Conservation (phyloP, 2,113 vertebrate species). For the Halcyon senegalensis region DNA sequence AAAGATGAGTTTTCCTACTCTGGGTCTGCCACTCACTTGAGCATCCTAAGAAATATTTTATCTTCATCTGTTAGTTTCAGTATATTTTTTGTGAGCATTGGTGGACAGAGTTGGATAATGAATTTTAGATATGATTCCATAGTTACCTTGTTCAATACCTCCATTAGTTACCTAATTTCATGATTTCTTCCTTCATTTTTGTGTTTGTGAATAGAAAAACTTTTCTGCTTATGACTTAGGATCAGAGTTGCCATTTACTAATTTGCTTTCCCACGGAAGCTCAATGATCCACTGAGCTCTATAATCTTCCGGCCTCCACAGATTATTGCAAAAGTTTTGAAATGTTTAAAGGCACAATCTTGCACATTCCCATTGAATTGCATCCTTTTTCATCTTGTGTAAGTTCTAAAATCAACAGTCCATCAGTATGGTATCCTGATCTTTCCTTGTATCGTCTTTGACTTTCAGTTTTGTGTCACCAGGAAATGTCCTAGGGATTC, state of each 20-base stretch:
- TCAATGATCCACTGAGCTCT: neutral
- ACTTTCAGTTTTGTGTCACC: neutral
- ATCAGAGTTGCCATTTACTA: neutral
- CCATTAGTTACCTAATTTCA: neutral
- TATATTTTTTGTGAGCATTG: neutral
- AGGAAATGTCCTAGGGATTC: neutral
- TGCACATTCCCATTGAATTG: neutral
- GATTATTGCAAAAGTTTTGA: neutral
- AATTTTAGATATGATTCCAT: neutral
- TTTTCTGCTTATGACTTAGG: neutral
- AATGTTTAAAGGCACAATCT: neutral
- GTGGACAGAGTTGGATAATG: neutral
- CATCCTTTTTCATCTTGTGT: neutral
- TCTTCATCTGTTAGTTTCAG: neutral
- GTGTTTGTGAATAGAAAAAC: neutral
- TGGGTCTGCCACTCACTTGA: neutral
- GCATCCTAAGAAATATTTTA: neutral
- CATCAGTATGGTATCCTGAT: neutral
- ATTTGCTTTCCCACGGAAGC: neutral
- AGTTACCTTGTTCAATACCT: neutral
- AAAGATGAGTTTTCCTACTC: neutral
- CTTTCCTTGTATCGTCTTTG: neutral
- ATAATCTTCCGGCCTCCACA: neutral
- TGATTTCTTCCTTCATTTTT: neutral
- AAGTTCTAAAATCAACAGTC: neutral